These are phyloP conservation scores for Cheilosia scutellata DNA, from an alignment of 2,888 invertebrate species.

Conservation along the genomic window DNA sequence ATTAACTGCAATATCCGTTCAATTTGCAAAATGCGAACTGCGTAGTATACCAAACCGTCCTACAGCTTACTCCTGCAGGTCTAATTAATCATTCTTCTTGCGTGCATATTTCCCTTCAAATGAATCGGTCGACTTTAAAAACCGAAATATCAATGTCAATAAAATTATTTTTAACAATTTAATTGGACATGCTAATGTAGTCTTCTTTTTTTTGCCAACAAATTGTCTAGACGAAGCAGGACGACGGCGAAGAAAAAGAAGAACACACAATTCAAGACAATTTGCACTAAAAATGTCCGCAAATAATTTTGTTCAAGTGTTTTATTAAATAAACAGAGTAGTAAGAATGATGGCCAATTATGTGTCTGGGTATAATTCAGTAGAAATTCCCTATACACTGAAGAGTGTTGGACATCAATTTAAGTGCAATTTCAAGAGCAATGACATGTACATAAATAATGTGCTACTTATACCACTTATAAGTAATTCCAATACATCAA, in stretches of 20 bases:
- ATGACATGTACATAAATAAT: conserved; percentile 17
- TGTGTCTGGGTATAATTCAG: conserved; percentile 10
- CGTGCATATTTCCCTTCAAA: no score
- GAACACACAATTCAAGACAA: conserved; percentile 15
- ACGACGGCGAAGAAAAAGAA: conserved; percentile 5
- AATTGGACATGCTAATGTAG: conserved; percentile 45
- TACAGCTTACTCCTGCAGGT: no score
- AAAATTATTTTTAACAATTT: conserved; percentile 45
- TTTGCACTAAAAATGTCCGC: conserved; percentile 8
- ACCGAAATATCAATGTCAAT: conserved; percentile 35
- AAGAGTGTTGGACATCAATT: conserved; percentile 38
- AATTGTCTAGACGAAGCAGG: conserved; percentile 46
- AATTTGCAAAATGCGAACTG: no score
- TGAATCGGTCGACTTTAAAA: conserved; percentile 30
- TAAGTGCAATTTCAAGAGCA: conserved; percentile 38
- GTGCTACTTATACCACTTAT: not conserved
- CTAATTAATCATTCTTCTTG: no score
- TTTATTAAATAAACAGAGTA: conserved; percentile 5
- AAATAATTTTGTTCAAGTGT: conserved; percentile 25
- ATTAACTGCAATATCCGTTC: no score
- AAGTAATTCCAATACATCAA: not conserved
- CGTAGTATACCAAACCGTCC: no score
- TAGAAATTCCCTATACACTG: conserved; percentile 17
- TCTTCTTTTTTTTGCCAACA: conserved; percentile 25
- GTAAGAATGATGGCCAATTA: conserved; percentile 29